Base-by-base conservation (phyloP, 2,797 vertebrate genomes). In the Nannoperca australis region DNA sequence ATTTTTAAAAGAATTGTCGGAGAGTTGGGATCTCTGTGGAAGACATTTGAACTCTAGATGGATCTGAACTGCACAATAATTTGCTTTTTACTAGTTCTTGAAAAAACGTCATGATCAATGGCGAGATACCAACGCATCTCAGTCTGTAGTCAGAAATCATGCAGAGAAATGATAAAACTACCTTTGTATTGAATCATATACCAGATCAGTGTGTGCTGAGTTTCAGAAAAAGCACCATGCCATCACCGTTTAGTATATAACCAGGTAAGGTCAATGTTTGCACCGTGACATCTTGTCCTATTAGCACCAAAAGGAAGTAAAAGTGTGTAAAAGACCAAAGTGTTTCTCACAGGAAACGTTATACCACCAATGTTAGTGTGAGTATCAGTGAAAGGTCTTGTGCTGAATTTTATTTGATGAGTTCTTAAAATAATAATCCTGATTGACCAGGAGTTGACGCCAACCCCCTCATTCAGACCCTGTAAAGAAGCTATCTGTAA, bases 231-330 rank as follows among this genome's bases (percentile, higher is more conserved):
- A 93, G 94, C 92, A 94, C 93, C 92, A 56, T 86, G 64, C 54
- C 60, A 67, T 78, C 84, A 81, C 70, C 38, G 67, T 71, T 79
- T 36, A 86, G 71, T 64, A 83, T 53, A 88, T 34, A 82, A 80
- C 74, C 74, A 83, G 32, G 73, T 76, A 70, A 70, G 42, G 49
- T 84, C 73, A 79, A 78, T 83, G 70, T 71, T 79, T 83, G 78
- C 58, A 89, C 76, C 61, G 78, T 80, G 82, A 91, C 71, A 85
- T 70, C 60, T 83, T 83, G 64, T 90, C 82, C 60, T 81, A 62
- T 85, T 90, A 94, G 93, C 93, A 94, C 93, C 93, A 89, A 82
- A 76, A 86, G 36, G 62, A 90, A 81, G 74, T 87, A 47, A 79
- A 85, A 87, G 76, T 76, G 42, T 78, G 58, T 63, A 45, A 63